phyloP scores from a whole-genome alignment of 1,140 invertebrate species.

The Meloidogyne floridensis region DNA sequence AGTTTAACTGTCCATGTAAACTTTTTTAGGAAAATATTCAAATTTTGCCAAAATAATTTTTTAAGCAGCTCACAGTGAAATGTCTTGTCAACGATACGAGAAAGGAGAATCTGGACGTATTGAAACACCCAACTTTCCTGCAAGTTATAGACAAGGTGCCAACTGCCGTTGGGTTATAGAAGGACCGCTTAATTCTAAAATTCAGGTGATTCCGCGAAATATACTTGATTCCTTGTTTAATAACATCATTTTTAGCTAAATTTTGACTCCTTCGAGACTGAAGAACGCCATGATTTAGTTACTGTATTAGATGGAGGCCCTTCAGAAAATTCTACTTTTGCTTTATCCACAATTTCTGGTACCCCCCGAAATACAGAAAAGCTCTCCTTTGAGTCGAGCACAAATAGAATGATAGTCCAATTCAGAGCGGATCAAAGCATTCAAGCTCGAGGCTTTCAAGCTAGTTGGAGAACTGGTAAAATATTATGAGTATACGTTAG shows the following conservation, averaged over 20 bases:
- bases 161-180: slow-evolving; percentile 97
- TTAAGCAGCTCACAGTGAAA: slow-evolving; percentile 52
- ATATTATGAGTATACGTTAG: not conserved
- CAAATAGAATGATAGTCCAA: slow-evolving; percentile 96
- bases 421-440: slow-evolving; percentile 90
- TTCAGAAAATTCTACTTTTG: slow-evolving; percentile 88
- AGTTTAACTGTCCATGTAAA: slow-evolving; percentile 66
- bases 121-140: slow-evolving; percentile 88
- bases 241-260: slow-evolving; percentile 77
- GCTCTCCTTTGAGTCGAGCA: slow-evolving; percentile 85
- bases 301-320: slow-evolving; percentile 90
- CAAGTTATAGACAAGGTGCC: slow-evolving; percentile 82
- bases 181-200: slow-evolving; percentile 85
- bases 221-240: slow-evolving; percentile 3
- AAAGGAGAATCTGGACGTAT: slow-evolving; percentile 82
- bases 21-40: not conserved
- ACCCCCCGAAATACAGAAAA: slow-evolving; percentile 76
- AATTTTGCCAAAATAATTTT: not conserved
- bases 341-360: slow-evolving; percentile 87
- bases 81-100: slow-evolving; percentile 84
- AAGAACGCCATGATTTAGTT: slow-evolving; percentile 91
- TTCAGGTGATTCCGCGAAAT: slow-evolving; percentile 70
- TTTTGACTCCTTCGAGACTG: slow-evolving; percentile 84
- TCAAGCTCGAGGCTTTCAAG: slow-evolving; percentile 84
- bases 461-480: slow-evolving; percentile 69